Evolutionary conservation across 2,113 vertebrate species (phyloP).

Genomic region (Myotis davidii): DNA sequence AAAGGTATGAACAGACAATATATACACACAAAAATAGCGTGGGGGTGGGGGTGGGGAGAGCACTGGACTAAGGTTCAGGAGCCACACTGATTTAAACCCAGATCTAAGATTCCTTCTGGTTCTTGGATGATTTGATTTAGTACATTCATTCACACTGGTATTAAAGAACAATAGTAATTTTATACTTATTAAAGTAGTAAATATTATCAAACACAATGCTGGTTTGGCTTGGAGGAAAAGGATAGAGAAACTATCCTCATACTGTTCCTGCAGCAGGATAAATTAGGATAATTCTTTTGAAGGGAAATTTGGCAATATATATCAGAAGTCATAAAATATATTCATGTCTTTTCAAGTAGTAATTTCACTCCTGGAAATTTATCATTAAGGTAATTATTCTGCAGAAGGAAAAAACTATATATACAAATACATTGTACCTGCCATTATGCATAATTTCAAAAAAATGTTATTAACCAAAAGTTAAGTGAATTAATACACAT

Average conservation of each 20-base stretch:
- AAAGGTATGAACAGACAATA: background rate
- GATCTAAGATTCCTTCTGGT: constrained; percentile 3
- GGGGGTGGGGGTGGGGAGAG: too few relatives aligned
- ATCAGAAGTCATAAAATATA: constrained; percentile 27
- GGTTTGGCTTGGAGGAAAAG: background rate
- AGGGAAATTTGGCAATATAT: constrained; percentile 38
- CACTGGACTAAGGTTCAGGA: background rate
- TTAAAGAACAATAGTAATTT: constrained; percentile 26
- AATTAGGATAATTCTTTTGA: constrained; percentile 47
- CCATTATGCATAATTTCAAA: constrained; percentile 39
- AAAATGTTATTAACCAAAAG: background rate
- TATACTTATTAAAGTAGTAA: constrained; percentile 33
- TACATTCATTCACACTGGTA: background rate
- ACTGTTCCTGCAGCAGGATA: background rate
- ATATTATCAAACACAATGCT: constrained; percentile 45
- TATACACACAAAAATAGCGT: background rate
- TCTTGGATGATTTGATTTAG: background rate
- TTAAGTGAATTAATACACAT: constrained; percentile 13
- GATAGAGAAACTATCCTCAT: background rate
- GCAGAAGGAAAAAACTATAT: constrained; percentile 10
- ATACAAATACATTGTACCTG: constrained; percentile 22
- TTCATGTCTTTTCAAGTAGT: background rate
- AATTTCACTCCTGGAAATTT: constrained; percentile 53
- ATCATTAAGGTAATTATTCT: constrained; percentile 47
- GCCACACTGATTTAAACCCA: background rate